These are phyloP conservation scores for Halictus quadricinctus DNA, from an alignment of 2,888 invertebrate genomes.

Conservation along the genomic window DNA sequence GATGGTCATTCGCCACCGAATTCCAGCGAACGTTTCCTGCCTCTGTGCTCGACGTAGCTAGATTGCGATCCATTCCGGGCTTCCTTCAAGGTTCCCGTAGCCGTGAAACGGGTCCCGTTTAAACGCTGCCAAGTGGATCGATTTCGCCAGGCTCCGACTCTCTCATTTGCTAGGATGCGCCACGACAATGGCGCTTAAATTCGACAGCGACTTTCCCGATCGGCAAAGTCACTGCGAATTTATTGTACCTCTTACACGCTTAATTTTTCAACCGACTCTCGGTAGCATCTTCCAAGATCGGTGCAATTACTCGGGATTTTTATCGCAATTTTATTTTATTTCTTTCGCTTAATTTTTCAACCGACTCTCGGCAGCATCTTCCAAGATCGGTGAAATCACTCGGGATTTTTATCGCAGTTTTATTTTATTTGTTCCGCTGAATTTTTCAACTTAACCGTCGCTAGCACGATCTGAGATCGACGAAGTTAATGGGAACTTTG, in stretches of 20 bases:
- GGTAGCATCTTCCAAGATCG: too few relatives aligned
- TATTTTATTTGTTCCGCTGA: neutral
- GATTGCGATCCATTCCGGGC: constrained; percentile 16
- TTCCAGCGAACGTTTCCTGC: constrained; percentile 25
- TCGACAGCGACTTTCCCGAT: neutral
- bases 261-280: neutral
- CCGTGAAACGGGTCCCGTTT: constrained; percentile 10
- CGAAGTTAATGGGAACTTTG: too few relatives aligned
- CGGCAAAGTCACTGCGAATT: neutral
- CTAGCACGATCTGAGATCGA: too few relatives aligned
- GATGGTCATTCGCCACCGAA: constrained; percentile 32
- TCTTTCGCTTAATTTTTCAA: too few relatives aligned
- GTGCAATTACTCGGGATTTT: neutral
- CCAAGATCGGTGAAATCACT: too few relatives aligned
- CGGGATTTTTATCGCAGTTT: neutral
- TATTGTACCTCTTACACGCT: neutral
- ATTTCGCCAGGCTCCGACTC: neutral
- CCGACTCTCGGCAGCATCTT: too few relatives aligned
- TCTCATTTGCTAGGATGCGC: neutral
- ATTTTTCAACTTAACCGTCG: too few relatives aligned
- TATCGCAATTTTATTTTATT: neutral
- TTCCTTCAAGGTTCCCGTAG: constrained; percentile 20
- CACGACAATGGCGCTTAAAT: neutral
- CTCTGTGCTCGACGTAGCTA: constrained; percentile 10
- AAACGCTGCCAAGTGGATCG: neutral